phyloP scores from a whole-genome alignment of 2,113 vertebrate genomes.

The Oxygymnocypris stewartii region DNA sequence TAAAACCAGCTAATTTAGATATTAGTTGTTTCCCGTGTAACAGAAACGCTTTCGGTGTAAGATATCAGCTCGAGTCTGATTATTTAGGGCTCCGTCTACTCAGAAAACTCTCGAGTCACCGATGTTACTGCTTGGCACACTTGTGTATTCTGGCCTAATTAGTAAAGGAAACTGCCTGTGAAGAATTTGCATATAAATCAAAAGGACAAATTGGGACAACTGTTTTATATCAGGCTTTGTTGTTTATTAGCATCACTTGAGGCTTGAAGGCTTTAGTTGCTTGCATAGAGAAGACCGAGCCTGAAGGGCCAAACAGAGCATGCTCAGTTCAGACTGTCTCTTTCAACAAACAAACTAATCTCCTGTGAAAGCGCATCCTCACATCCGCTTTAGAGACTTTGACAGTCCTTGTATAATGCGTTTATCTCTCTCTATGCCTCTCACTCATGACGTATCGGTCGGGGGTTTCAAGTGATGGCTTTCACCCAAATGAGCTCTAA shows the following conservation, averaged over 20 bases:
- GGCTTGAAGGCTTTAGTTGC: not conserved
- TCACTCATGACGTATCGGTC: slow-evolving; percentile 52
- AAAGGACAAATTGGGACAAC: slow-evolving; percentile 17
- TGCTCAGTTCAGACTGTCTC: slow-evolving; percentile 12
- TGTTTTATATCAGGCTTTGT: slow-evolving; percentile 1
- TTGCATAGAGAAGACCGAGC: not conserved
- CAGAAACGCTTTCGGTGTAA: too few relatives aligned
- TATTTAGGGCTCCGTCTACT: not conserved
- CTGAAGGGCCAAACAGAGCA: slow-evolving; percentile 2
- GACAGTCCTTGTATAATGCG: slow-evolving; percentile 65
- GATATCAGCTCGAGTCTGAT: too few relatives aligned
- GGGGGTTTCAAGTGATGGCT: slow-evolving; percentile 43
- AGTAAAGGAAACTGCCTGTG: not conserved
- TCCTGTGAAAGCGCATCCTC: slow-evolving; percentile 62
- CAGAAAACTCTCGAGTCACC: not conserved
- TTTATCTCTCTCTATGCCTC: slow-evolving; percentile 58
- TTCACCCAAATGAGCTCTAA: slow-evolving; percentile 42
- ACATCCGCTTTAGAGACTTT: slow-evolving; percentile 63
- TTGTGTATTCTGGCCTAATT: not conserved
- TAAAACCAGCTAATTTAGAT: too few relatives aligned
- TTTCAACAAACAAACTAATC: slow-evolving; percentile 61
- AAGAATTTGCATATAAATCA: not conserved
- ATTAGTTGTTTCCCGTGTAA: too few relatives aligned
- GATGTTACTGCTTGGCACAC: not conserved
- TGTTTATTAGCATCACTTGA: not conserved